Evolutionary conservation across 2,888 invertebrate species (phyloP), one percentile per base, ranked within the genome.

Genomic region (Epinotia ramella): DNA sequence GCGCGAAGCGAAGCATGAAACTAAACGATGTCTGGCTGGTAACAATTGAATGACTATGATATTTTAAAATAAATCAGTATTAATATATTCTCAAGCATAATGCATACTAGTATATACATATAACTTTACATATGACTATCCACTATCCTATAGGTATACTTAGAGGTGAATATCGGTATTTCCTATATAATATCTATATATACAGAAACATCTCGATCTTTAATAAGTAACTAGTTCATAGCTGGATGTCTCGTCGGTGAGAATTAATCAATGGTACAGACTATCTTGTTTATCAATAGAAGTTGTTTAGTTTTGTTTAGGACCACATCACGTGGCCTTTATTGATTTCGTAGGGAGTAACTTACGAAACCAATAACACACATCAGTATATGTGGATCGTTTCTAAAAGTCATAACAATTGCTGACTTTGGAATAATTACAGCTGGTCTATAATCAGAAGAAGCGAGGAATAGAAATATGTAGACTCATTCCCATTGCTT

Each of bases 271-370:
- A 60, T 70, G 18, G 11, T 59, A 68, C n/a, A 2, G 49, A 28
- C 5, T 40, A 49, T 44, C 33, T 18, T 69, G 59, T 75, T 49
- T 49, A 70, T 69, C 56, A 77, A 68, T 72, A 44, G 70, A 44
- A 72, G 18, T 67, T 67, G 40, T 40, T 9, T 9, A 40, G 73
- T 75, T 28, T 28, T 76, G 44, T 71, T 70, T 66, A 66, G 60
- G 62, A 59, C 62, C 20, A 62, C 66, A 62, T 74, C 70, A 77
- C 74, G 77, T 74, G 77, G 60, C 69, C 40, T 18, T 49, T 77
- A 77, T 73, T 73, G 73, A 73, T 75, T 75, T 75, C 57, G 33
- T 24, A 53, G 24, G 49, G 63, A 63, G 46, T 44, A 53, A 13
- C 7, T 6, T 33, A 33, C 33, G 33, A 33, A 33, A 6, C 7